Base-by-base conservation (phyloP, 1,140 invertebrate species). In the Drosophila prosaltans region DNA sequence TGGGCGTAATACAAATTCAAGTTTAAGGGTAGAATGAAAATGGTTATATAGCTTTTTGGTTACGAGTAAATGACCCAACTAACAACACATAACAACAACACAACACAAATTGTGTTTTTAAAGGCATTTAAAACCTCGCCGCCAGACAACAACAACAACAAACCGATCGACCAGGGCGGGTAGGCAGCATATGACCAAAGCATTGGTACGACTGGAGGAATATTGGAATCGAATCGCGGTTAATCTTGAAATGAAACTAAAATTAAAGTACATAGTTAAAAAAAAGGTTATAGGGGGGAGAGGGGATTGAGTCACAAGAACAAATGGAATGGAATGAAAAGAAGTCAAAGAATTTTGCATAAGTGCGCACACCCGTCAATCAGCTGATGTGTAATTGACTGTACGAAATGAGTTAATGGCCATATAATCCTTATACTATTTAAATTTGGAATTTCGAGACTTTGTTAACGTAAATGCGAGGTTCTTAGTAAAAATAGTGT, bases 311-410 rank as follows among this genome's bases (percentile, higher is more conserved):
- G 32, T 36, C 32, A 36, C 32, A 36, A 36, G 32, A 36, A 36
- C 3, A 5, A 36, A 36, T 43, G 59, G 57, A 66, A 45, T 41
- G 43, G 57, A 55, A 36, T 16, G 43, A 8, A 71, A 28, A 10
- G n/a, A 21, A 60, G 6, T 10, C 21, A 51, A 21, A 24, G 16
- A 40, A 11, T 40, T 40, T 40, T 11, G 39, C 39, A 40, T 40
- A 40, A 40, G 36, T 1, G 6, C 6, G 3, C 43, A 16, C 43
- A 45, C 3, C 9, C 2, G 28, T 11, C 39, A 48, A 60, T 10
- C n/a, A 40, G 58, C 16, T 39, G 58, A 40, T 11, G 16, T 11
- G 9, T 41, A 30, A 8, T n/a, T 36, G 5, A 36, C 32, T 36
- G 32, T 36, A 3, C 32, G 1, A 36, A 3, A 36, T 36, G 32